These are phyloP conservation scores for Cheilosia pagana DNA, from an alignment of 2,888 invertebrate species.

Conservation along the genomic window DNA sequence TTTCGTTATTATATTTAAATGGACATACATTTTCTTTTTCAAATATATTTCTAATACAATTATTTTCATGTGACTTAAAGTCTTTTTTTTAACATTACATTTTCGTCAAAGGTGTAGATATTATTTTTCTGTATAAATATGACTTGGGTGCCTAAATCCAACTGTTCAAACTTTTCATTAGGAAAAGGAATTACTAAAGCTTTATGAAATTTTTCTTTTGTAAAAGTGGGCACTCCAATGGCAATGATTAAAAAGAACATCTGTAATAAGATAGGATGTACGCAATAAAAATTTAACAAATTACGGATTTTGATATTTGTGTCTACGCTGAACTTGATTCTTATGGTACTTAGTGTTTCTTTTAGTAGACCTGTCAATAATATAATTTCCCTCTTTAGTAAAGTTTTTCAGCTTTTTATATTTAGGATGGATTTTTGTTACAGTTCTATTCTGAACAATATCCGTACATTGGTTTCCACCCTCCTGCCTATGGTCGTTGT, in stretches of 20 bases:
- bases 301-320: conserved; percentile 6
- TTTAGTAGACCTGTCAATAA: no score
- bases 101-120: neutral
- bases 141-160: no score
- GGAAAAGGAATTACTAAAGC: no score
- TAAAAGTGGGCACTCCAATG: no score
- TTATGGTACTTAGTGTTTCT: conserved; percentile 12
- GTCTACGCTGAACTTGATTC: conserved; percentile 7
- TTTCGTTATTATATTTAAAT: conserved; percentile 9
- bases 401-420: conserved; percentile 21
- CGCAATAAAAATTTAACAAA: conserved; percentile 1
- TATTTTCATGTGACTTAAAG: no score
- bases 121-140: no score
- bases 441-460: conserved; percentile 11
- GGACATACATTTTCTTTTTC: neutral
- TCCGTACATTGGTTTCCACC: conserved; percentile 13
- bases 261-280: conserved; percentile 2
- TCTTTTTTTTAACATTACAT: neutral
- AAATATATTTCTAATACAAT: no score
- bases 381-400: neutral
- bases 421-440: conserved; percentile 2
- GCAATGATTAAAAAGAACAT: no score
- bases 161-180: no score
- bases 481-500: neutral
- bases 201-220: no score